A percentile compares a stretch with the other conserved stretches of the same genome.
Conservation (phyloP, 2,113 vertebrate genomes). For the Galeopterus variegatus region DNA sequence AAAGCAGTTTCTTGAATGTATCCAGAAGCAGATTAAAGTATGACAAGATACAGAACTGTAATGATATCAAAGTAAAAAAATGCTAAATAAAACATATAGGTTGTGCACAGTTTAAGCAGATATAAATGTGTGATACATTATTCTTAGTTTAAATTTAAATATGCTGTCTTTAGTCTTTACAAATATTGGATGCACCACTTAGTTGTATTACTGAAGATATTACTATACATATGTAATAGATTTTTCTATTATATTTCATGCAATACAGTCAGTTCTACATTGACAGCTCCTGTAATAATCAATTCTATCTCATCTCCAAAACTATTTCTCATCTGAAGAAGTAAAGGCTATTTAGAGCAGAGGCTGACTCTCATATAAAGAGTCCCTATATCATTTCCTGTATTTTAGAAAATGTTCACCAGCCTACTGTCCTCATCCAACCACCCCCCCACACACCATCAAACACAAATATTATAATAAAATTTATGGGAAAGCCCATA, state of each 20-base stretch:
- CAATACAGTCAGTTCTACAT: neutral
- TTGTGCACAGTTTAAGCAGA: neutral
- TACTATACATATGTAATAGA: neutral
- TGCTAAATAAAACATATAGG: conserved; percentile 18
- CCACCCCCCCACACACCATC: neutral
- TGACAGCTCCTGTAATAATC: neutral
- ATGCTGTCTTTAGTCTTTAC: conserved; percentile 12
- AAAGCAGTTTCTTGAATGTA: conserved; percentile 64
- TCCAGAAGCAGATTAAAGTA: conserved; percentile 58
- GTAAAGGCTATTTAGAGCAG: neutral
- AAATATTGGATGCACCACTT: neutral
- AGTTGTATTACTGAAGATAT: conserved; percentile 18
- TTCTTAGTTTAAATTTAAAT: conserved; percentile 44
- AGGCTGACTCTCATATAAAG: neutral
- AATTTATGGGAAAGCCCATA: neutral
- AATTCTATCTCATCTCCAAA: conserved; percentile 44
- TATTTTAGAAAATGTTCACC: conserved; percentile 10
- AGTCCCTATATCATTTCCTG: neutral
- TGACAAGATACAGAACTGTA: neutral
- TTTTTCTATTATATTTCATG: conserved; percentile 58
- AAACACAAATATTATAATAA: conserved; percentile 13
- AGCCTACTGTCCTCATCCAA: too few species aligned
- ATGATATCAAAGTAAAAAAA: conserved; percentile 16
- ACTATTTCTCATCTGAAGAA: conserved; percentile 29
- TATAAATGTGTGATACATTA: neutral